Evolutionary conservation across 2,888 invertebrate species (phyloP), one percentile per base, ranked within the genome.

Genomic region (Ochlodes sylvanus): DNA sequence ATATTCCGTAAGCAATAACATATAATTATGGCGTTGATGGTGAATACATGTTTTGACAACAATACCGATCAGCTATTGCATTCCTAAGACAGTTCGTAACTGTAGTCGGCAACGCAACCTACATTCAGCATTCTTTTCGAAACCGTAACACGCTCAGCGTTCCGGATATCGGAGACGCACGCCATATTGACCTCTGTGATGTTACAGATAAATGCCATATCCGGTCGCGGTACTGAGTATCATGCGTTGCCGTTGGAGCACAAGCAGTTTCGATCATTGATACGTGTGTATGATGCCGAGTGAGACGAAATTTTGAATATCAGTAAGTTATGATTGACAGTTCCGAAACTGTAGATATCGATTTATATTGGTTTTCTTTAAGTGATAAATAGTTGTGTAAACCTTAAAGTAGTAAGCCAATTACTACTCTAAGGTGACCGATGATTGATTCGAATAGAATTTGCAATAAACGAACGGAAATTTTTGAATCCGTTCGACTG

Each of bases 91-190:
- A 85, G 86, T 79, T 86, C 77, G 87, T 89, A 90, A 91, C 92
- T 88, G 91, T 90, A 88, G 89, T 90, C 89, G 81, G 85, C 86
- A 87, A 83, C 87, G 87, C 90, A 92, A 92, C 92, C 92, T 90
- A 92, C 92, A 92, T 92, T 91, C 89, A 82, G 89, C 91, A 93
- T 93, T 93, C 92, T 93, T 93, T 92, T 89, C 88, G 88, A 91
- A 93, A 92, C 92, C 90, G 93, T 93, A 92, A 90, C 91, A 92
- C 87, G 87, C 88, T 89, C 88, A 88, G 87, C 90, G 90, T 89
- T 89, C 92, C 92, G 92, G 91, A 90, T 92, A 88, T 83, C 17
- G 10, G 9, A 77, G 76, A 76, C 76, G 81, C 89, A 89, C 75
- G 87, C 88, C 75, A 90, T 81, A 86, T 83, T 92, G 85, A 87